These are phyloP conservation scores for Schizopygopsis pylzovi DNA, from an alignment of 2,797 vertebrate genomes.

Conservation along the genomic window DNA sequence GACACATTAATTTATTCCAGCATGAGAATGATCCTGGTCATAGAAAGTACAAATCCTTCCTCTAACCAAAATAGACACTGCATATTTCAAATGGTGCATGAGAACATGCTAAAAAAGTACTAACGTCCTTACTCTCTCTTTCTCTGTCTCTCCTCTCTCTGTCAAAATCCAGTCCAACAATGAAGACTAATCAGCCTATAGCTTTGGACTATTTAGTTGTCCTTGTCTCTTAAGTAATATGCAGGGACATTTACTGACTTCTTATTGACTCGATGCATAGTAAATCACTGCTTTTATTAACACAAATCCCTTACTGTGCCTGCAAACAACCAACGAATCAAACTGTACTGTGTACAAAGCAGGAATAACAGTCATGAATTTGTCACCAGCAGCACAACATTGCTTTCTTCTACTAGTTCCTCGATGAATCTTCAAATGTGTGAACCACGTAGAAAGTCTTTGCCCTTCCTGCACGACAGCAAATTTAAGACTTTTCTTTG, in stretches of 20 bases:
- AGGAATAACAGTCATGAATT: conserved; percentile 25
- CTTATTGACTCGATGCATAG: conserved; percentile 3
- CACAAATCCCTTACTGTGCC: background rate
- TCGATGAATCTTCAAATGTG: conserved; percentile 28
- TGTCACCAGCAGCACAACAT: conserved; percentile 38
- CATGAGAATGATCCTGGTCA: background rate
- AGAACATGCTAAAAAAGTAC: background rate
- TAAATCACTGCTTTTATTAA: conserved; percentile 32
- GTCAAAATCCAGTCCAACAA: background rate
- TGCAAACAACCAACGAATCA: background rate
- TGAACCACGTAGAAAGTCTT: conserved; percentile 5
- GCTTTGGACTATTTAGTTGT: conserved; percentile 15
- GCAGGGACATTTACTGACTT: conserved; percentile 15
- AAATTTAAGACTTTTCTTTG: conserved; percentile 42
- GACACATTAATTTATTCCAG: background rate
- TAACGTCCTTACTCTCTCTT: background rate
- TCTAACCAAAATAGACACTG: background rate
- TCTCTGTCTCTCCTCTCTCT: too few relatives aligned
- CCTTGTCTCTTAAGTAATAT: conserved; percentile 27
- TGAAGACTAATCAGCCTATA: conserved; percentile 23
- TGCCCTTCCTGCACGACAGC: conserved; percentile 34
- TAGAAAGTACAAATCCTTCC: background rate
- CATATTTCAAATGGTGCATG: conserved; percentile 12
- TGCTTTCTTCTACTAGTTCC: conserved; percentile 10
- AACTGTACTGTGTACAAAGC: conserved; percentile 19